Conservation (phyloP, 1,140 invertebrate genomes). For the Potamilus streckersoni region DNA sequence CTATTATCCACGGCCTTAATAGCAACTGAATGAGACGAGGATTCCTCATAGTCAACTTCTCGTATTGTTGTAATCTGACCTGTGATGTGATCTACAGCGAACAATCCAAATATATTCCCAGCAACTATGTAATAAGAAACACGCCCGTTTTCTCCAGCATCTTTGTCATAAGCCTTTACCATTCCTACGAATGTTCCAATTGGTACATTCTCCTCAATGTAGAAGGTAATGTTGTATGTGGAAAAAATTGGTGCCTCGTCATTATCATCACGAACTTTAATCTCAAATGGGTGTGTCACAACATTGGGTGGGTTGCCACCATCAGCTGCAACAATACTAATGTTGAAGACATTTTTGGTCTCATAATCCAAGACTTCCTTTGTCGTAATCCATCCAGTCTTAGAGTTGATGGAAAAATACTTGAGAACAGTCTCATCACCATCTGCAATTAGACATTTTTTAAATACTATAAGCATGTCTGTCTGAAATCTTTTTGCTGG, state of each 20-base stretch:
- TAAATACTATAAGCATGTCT: neutral
- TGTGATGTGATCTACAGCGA: constrained; percentile 97
- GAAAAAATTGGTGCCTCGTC: constrained; percentile 62
- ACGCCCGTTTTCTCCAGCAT: constrained; percentile 93
- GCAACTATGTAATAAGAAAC: constrained; percentile 99
- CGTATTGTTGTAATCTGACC: constrained; percentile 97
- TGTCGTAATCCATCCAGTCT: constrained; percentile 84
- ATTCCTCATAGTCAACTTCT: constrained; percentile 88
- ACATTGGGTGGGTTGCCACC: constrained; percentile 84
- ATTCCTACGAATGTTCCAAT: constrained; percentile 91
- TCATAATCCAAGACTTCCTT: constrained; percentile 90
- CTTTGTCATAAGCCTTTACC: constrained; percentile 66
- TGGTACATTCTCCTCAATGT: constrained; percentile 92
- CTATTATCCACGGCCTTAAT: constrained; percentile 63
- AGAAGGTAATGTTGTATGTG: constrained; percentile 77
- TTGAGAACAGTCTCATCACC: constrained; percentile 36
- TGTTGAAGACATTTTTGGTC: constrained; percentile 84
- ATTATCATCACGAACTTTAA: constrained; percentile 63
- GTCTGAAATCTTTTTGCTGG: too few relatives aligned
- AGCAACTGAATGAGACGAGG: constrained; percentile 73
- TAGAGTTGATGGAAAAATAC: constrained; percentile 55
- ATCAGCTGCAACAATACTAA: constrained; percentile 89
- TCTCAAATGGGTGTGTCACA: constrained; percentile 33
- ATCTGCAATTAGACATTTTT: constrained; percentile 35
- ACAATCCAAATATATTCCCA: constrained; percentile 97